Base-by-base conservation (phyloP, 2,888 invertebrate genomes). In the Chloroclysta siterata region DNA sequence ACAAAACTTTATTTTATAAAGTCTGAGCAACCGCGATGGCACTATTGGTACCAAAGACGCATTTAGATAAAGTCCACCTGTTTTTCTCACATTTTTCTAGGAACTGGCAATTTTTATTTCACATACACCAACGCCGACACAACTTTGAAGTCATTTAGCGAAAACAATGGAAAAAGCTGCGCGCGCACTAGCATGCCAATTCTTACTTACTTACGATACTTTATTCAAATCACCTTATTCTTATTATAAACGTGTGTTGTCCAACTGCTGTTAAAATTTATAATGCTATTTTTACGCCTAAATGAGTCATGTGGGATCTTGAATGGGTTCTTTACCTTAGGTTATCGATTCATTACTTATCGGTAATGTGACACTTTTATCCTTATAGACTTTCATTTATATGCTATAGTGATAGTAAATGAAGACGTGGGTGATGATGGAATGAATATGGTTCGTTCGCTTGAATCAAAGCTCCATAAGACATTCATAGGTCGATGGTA, bases 141-240 rank as follows among this genome's bases (percentile, higher is more conserved):
- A 88, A 88, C 90, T 92, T 92, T 91, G 92, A 92, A 88, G 92
- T 91, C 91, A 88, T 92, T 92, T 93, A 92, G 91, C 89, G 87
- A 89, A 91, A 88, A 92, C 93, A 93, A 93, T 92, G 91, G 91
- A 87, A 88, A 90, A 87, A 89, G 85, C 73, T 83, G 77, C 69
- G 79, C 77, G 68, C 83, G 58, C 78, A 75, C 82, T 79, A 75
- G 93, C 87, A 92, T 93, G 80, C 87, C 88, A 89, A 93, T 86
- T 82, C 73, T 63, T 2, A 22, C n/a, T n/a, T n/a, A n/a, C n/a
- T n/a, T 22, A 22, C 22, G n/a, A 82, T 80, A 84, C 84, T 88
- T 90, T 90, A 90, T 91, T 90, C 87, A 91, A 92, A 92, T 93
- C 72, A 86, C 85, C 90, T 88, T 88, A 89, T 92, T 91, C 79